A percentile compares a stretch with the other conserved stretches of the same genome.
phyloP scores from a whole-genome alignment of 2,797 vertebrate species.

The Sparus aurata region DNA sequence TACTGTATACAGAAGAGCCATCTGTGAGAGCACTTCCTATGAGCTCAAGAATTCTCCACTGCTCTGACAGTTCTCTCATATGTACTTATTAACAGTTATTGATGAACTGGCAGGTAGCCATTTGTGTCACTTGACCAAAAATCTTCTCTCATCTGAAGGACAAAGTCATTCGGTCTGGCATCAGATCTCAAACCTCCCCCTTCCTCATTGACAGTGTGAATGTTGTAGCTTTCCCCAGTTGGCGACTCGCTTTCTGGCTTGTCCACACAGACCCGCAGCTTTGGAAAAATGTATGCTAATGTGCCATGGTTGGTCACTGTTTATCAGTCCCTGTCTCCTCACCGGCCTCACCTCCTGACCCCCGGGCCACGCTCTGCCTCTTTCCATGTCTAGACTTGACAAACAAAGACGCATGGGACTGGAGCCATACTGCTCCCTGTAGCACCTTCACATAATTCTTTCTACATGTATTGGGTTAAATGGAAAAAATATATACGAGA shows the following conservation, averaged over 20 bases:
- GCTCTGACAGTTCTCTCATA: slow-evolving; percentile 53
- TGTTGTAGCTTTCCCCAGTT: slow-evolving; percentile 46
- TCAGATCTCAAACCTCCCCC: slow-evolving; percentile 26
- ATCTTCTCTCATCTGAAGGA: slow-evolving; percentile 42
- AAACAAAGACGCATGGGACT: slow-evolving; percentile 70
- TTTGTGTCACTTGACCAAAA: slow-evolving; percentile 48
- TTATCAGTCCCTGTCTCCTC: slow-evolving; percentile 58
- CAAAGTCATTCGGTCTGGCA: slow-evolving; percentile 50
- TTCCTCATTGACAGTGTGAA: slow-evolving; percentile 46
- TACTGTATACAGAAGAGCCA: slow-evolving; percentile 53
- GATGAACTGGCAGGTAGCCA: slow-evolving; percentile 66
- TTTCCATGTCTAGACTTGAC: slow-evolving; percentile 78
- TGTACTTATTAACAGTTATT: slow-evolving; percentile 59
- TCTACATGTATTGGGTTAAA: slow-evolving; percentile 3
- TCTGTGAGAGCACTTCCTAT: slow-evolving; percentile 63
- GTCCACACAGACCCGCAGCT: slow-evolving; percentile 60
- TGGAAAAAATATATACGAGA: background rate
- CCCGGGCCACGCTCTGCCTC: slow-evolving; percentile 34
- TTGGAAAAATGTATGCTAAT: slow-evolving; percentile 61
- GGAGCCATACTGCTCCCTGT: slow-evolving; percentile 44
- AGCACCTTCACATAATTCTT: slow-evolving; percentile 26
- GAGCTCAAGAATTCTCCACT: slow-evolving; percentile 59
- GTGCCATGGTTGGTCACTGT: slow-evolving; percentile 50
- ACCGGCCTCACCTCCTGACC: slow-evolving; percentile 70
- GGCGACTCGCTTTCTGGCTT: slow-evolving; percentile 54